Evolutionary conservation across 2,797 vertebrate species (phyloP), one percentile per base, ranked within the genome.

Genomic region (Tapirus indicus): DNA sequence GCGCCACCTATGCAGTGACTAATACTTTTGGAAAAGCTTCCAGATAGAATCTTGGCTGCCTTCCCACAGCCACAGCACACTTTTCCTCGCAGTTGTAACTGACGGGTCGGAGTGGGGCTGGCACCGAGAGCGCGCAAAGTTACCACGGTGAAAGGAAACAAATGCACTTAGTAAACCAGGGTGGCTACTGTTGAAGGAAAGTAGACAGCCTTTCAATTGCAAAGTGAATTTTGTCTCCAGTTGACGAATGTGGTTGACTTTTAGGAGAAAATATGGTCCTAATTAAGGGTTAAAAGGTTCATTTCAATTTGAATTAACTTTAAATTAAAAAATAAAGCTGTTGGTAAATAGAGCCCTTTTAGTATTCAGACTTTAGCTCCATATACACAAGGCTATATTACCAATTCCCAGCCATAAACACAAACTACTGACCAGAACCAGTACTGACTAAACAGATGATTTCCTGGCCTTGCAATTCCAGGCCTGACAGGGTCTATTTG

Each of bases 391-490:
- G 97, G 38, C 91, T 97, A 21, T 94, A 96, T 95, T 96, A 95
- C 74, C 97, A 98, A 66, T 83, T 97, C 95, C 96, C 96, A 96
- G 96, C 92, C 27, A 68, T 96, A 98, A 98, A 99, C 84, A 98
- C 93, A 98, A 97, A 9, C 74, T 90, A 97, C 93, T 58, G 25
- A 91, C 97, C 87, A 87, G 94, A 97, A 96, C 69, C 96, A 85
- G 35, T 0, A 32, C 68, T 52, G 89, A 97, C 98, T 97, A 97
- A 98, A 99, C 98, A 98, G 99, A 98, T 95, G 96, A 99, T 98
- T 98, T 99, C 98, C 98, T 98, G 98, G 98, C 96, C 98, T 97
- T 82, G 23, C 88, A 84, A 86, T 96, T 97, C 93, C 75, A 94
- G 95, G 38, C 80, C 94, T 88, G 94, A 79, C 96, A 96, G 96